Evolutionary conservation across 2,113 vertebrate genomes (phyloP).

Genomic region (Corythornis cristatus): DNA sequence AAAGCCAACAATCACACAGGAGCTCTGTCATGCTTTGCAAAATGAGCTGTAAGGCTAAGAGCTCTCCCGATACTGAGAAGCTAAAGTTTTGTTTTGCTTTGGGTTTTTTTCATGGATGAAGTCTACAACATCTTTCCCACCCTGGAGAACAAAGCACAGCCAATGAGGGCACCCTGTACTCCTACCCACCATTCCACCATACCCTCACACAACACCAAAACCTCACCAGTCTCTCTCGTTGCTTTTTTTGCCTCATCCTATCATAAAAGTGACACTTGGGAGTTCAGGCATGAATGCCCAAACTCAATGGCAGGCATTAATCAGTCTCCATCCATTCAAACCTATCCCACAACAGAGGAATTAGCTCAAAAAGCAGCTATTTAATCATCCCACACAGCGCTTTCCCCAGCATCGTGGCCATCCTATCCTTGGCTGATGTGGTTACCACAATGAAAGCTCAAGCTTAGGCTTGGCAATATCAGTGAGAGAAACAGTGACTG

Average conservation of each 20-base stretch:
- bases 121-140: background rate
- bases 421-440: background rate
- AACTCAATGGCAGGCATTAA: background rate
- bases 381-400: fast-evolving
- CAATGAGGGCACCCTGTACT: fast-evolving
- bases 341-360: background rate
- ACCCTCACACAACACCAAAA: background rate
- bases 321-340: background rate
- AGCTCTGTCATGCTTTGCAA: background rate
- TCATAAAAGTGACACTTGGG: background rate
- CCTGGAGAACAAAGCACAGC: background rate
- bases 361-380: background rate
- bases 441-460: background rate
- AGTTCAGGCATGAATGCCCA: background rate
- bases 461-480: background rate
- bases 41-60: background rate
- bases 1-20: background rate
- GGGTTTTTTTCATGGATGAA: background rate
- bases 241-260: background rate
- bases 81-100: background rate
- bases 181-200: background rate
- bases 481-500: background rate
- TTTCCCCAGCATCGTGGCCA: background rate
- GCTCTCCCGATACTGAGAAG: background rate
- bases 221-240: background rate